These are phyloP conservation scores for Linurgus olivaceus DNA, from an alignment of 2,797 vertebrate species.

Conservation along the genomic window DNA sequence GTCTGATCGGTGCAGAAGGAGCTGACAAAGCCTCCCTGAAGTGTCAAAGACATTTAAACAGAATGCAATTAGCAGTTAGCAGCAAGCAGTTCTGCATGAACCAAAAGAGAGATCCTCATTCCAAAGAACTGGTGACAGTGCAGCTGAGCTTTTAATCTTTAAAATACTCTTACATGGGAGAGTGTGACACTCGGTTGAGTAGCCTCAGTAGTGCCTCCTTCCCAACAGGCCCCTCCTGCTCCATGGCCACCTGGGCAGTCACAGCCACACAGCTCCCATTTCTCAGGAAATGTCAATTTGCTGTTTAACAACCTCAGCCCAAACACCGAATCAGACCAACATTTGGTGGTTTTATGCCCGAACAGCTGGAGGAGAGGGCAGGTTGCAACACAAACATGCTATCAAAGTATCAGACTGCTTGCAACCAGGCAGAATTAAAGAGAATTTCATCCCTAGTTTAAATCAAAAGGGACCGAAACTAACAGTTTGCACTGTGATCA, in stretches of 20 bases:
- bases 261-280: accelerated
- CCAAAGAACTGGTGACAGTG: not conserved
- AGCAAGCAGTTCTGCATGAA: not conserved
- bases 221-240: not conserved
- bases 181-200: not conserved
- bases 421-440: not conserved
- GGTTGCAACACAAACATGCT: not conserved
- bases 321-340: not conserved
- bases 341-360: not conserved
- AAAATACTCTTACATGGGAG: not conserved
- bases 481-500: not conserved
- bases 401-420: not conserved
- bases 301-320: not conserved
- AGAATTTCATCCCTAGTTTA: not conserved
- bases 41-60: not conserved
- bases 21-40: not conserved
- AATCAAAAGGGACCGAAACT: not conserved
- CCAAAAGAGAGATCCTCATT: not conserved
- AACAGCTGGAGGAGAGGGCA: not conserved
- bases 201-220: not conserved
- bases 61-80: not conserved
- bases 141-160: not conserved
- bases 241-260: not conserved
- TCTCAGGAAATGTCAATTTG: not conserved
- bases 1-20: accelerated